Evolutionary conservation across 2,888 invertebrate species (phyloP).

Genomic region (Octonoba sinensis): DNA sequence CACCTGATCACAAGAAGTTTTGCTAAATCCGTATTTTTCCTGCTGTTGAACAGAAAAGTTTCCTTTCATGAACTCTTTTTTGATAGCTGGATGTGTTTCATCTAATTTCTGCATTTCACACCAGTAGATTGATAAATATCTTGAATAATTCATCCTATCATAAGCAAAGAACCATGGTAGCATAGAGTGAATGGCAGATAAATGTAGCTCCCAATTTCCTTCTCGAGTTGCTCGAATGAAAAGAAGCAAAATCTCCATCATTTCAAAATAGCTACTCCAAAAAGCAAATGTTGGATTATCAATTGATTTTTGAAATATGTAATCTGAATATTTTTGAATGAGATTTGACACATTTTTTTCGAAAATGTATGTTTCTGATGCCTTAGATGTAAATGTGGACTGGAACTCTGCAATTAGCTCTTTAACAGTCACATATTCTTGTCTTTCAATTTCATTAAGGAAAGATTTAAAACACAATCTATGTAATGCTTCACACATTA

Average conservation of each 20-base stretch:
- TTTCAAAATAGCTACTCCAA: slow-evolving; percentile 3
- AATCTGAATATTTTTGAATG: background rate
- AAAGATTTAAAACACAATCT: slow-evolving; percentile 24
- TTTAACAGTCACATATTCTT: background rate
- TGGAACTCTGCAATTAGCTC: background rate
- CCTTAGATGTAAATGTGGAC: background rate
- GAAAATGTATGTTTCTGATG: background rate
- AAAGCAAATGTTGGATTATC: background rate
- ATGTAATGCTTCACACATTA: slow-evolving; percentile 64
- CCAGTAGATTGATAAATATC: background rate
- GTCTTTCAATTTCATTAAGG: background rate
- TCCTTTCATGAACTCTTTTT: background rate
- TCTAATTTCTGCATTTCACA: background rate
- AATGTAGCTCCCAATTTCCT: slow-evolving; percentile 1
- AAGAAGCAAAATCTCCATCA: background rate
- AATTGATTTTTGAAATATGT: background rate
- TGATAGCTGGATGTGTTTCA: background rate
- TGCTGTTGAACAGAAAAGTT: background rate
- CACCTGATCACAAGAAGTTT: too few species aligned
- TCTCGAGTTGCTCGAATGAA: background rate
- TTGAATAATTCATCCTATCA: background rate
- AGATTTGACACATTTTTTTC: background rate
- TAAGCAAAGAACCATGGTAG: background rate
- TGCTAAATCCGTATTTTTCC: too few species aligned
- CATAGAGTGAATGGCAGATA: slow-evolving; percentile 1